Evolutionary conservation across 23 tunicate species (phyloP), one percentile per base, ranked within the genome.

Genomic region (Styela clava): DNA sequence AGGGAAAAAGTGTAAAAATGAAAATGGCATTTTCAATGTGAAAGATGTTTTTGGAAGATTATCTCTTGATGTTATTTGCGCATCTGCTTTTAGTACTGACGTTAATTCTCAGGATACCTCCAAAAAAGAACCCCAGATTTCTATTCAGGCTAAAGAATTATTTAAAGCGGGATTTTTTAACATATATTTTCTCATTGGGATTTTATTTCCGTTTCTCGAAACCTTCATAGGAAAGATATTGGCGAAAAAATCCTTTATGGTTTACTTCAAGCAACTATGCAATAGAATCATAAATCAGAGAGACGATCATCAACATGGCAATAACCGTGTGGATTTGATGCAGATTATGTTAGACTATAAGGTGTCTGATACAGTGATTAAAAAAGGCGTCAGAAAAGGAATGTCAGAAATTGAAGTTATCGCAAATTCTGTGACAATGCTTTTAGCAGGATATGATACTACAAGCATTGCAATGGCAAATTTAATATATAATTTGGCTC

Each of bases 361-460:
- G 34, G 29, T 28, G 3, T 28, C 77, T 26, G 35, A 33, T 16
- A 16, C 32, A 34, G 35, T 16, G 35, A 18, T 71, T 3, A 34
- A 71, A 71, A 18, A 27, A 7, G 35, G 34, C 20, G 37, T 16
- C 3, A 31, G 34, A 5, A 71, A 29, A 32, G 77, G 77, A 33
- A 21, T 71, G 35, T 30, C 37, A 5, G 77, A 71, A 16, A 16
- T 34, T 1, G 97, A 91, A 78, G 82, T 91, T 16, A 35, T 86
- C 36, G 87, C 83, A 61, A 91, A 91, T 73, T 31, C 82, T 16
- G 44, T 86, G 65, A 27, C 87, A 26, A 86, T 91, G 91, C 33
- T 91, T 34, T 32, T 86, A 27, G 97, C 97, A 30, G 97, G 97
- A 1, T 91, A 81, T 61, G 97, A 91, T 22, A 91, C 97, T 2